Evolutionary conservation across 1,140 invertebrate genomes (phyloP), one percentile per base, ranked within the genome.

Genomic region (Neotoxoptera formosana): DNA sequence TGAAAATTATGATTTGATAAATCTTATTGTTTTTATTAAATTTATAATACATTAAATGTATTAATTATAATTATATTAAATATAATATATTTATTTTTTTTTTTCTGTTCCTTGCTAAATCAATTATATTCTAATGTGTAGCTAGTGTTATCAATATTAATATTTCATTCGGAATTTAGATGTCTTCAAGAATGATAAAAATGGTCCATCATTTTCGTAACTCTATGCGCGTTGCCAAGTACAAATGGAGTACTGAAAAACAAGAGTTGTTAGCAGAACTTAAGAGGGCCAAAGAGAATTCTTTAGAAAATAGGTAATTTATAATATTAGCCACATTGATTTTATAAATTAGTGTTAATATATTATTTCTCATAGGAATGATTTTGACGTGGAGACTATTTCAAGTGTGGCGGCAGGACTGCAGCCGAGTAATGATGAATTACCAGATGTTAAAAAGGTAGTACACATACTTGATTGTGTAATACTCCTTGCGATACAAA

Each of bases 351-450:
- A 30, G 9, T 41, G 21, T 76, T 76, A 34, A 36, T 53, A n/a
- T 17, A 67, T 91, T 17, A 67, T 91, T 91, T 56, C 9, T 81
- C 21, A 51, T 51, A 93, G 91, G 3, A 93, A 93, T 93, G 81
- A 93, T 93, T 93, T 84, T 84, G 91, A 93, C 2, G 91, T 93
- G 91, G 91, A 93, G 30, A 93, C 91, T 53, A 93, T 93, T 93
- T 93, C 91, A 25, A 93, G 81, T 84, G 91, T 93, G 0, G 41
- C 91, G 0, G 91, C 91, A 36, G 91, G 91, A 30, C 25, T 93
- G 20, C 91, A 93, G 17, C 91, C 91, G 2, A 93, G 91, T 53
- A 86, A 20, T 30, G 81, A 86, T 23, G 48, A 86, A 56, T 34
- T 93, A 21, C 91, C 91, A n/a, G 91, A 93, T 45, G 91, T 86